Evolutionary conservation across 1,140 invertebrate genomes (phyloP), one percentile per base, ranked within the genome.

Genomic region (Lanistes nyassanus): DNA sequence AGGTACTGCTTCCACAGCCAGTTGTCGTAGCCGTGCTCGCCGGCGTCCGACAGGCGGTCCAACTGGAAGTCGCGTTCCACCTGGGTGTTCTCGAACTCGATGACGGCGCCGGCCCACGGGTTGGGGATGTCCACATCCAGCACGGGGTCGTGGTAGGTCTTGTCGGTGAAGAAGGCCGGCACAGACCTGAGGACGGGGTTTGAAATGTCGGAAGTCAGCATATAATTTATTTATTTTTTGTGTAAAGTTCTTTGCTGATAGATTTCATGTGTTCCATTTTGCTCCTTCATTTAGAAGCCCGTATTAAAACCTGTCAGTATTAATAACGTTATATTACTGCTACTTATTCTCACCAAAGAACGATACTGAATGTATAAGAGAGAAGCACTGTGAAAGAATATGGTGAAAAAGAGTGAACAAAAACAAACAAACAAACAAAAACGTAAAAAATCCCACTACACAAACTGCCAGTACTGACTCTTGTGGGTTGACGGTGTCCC

Each of bases 1-100:
- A 81, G 65, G 26, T 65, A 75, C 39, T 75, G 75, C 23, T 76
- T 71, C 39, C 75, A 77, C 7, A 79, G 55, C 75, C 78, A 81
- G 42, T 71, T 79, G 29, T 81, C 68, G 64, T 74, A 75, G 64
- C 80, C 78, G 4, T 79, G 64, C 7, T 31, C 34, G 11, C 70
- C 70, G 16, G 39, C 36, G 36, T 72, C 9, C n/a, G n/a, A 9
- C 36, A 72, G 70, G 9, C 26, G 34, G 0, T 37, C 70, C 55
- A 39, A 23, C 13, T 72, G 5, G 3, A 72, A 55, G 0, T 72
- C 55, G 3, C 70, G 70, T 36, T 23, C 55, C 0, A 42, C n/a
- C n/a, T 42, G 31, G 26, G 51, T 4, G 26, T 53, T 19, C 47
- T 72, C 31, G n/a, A 72, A 72, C 34, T 58, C 56, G 53, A 80